Evolutionary conservation across 2,113 vertebrate species (phyloP).

Genomic region (Tetrax tetrax): DNA sequence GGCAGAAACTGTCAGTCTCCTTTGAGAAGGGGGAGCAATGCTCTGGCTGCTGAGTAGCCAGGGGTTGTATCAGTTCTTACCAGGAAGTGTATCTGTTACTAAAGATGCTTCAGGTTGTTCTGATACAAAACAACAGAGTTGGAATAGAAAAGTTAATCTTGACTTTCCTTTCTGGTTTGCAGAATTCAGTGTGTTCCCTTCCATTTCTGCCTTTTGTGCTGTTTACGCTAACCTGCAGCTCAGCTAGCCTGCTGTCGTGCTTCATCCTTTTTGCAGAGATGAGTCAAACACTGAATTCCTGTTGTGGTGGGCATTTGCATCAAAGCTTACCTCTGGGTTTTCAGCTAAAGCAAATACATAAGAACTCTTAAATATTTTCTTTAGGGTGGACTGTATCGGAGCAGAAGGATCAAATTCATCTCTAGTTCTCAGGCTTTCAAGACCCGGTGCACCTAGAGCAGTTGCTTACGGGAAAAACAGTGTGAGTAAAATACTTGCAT

Average conservation of each 20-base stretch:
- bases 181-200: neutral
- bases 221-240: neutral
- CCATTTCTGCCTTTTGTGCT: neutral
- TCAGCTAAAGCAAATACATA: neutral
- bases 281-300: neutral
- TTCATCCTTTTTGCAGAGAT: neutral
- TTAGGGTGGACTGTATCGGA: neutral
- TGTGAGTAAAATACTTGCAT: neutral
- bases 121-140: neutral
- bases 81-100: neutral
- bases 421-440: neutral
- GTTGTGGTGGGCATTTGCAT: neutral
- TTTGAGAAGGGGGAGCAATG: neutral
- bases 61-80: neutral
- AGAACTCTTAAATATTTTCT: neutral
- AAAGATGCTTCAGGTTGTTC: neutral
- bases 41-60: neutral
- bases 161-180: neutral
- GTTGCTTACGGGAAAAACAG: neutral
- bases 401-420: neutral
- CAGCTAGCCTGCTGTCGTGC: fast-evolving
- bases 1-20: neutral
- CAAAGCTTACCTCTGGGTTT: neutral
- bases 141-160: neutral
- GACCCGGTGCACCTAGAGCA: neutral